Percentiles rank a stretch among this genome's conserved stretches.
Conservation (phyloP, 2,888 invertebrate species). For the Thysanoteuthis rhombus region DNA sequence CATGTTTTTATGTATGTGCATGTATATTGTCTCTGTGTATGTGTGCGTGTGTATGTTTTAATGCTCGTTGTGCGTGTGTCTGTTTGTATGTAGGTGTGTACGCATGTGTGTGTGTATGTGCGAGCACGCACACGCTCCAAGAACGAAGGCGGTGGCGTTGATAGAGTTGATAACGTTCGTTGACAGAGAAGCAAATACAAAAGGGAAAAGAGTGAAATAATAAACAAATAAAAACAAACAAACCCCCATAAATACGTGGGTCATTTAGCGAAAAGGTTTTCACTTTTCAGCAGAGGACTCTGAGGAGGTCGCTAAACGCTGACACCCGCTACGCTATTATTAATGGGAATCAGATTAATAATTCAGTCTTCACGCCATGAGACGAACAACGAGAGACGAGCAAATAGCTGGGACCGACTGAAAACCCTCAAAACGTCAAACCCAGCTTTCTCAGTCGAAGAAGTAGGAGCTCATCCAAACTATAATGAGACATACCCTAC, state of each 20-base stretch:
- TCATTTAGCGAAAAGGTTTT: neutral
- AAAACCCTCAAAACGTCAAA: neutral
- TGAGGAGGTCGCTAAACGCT: neutral
- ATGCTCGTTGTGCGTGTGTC: neutral
- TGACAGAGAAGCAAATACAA: too few species aligned
- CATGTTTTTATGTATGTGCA: too few species aligned
- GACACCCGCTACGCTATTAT: neutral
- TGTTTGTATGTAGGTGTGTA: neutral
- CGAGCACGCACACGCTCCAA: neutral
- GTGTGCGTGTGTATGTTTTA: neutral
- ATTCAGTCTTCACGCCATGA: neutral
- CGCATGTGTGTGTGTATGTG: neutral
- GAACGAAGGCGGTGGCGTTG: too few species aligned
- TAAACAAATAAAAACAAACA: neutral
- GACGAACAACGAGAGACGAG: neutral
- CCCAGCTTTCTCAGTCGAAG: neutral
- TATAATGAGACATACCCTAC: too few species aligned
- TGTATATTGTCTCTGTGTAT: neutral
- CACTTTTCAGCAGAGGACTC: neutral
- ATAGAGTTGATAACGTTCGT: too few species aligned
- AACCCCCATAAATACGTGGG: neutral
- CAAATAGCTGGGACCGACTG: neutral
- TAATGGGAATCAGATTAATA: neutral
- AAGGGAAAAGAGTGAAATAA: too few species aligned
- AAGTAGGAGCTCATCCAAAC: neutral